Base-by-base conservation (phyloP, 2,797 vertebrate species). In the Poecilia wingei region DNA sequence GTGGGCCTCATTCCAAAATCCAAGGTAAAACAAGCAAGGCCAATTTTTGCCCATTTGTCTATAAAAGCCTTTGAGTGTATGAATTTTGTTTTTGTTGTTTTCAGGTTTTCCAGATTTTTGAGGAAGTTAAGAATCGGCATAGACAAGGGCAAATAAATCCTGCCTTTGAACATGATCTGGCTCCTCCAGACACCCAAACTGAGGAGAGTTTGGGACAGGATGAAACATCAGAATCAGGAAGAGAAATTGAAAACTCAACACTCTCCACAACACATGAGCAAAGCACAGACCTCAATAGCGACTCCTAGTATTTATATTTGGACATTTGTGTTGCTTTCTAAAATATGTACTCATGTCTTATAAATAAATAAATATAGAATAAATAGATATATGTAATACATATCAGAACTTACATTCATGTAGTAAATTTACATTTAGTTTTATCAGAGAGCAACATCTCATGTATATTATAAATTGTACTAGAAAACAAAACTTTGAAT, bases 1-100 rank as follows among this genome's bases (percentile, higher is more conserved):
- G 96, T 97, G 0, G 97, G 97, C 8, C 94, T 98, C 75, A 93
- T 98, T 88, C 97, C 97, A 25, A 97, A 98, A 87, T 96, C 96
- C 25, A 78, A 59, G 53, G 73, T 75, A 66, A 66, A 8, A 66
- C 33, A 39, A 39, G 6, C 33, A 39, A 66, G 8, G 6, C 31
- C 18, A 39, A 10, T 4, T 39, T 39, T 22, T 39, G 7, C 33
- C 2, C 18, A 22, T 22, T 39, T 66, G 6, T 64, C 61, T 39
- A 22, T 3, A 39, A 10, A 66, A 66, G 33, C 7, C 3, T 66
- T 66, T 39, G 6, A 66, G 1, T 9, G 39, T 39, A 43, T 25
- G 4, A 57, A 36, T 22, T 66, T 6, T 78, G 5, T 78, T 70
- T 79, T 0, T 43, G 46, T 49, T 57, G 25, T 51, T 78, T 74